These are phyloP conservation scores for Acropternis orthonyx DNA, from an alignment of 2,797 vertebrate species.

Conservation along the genomic window DNA sequence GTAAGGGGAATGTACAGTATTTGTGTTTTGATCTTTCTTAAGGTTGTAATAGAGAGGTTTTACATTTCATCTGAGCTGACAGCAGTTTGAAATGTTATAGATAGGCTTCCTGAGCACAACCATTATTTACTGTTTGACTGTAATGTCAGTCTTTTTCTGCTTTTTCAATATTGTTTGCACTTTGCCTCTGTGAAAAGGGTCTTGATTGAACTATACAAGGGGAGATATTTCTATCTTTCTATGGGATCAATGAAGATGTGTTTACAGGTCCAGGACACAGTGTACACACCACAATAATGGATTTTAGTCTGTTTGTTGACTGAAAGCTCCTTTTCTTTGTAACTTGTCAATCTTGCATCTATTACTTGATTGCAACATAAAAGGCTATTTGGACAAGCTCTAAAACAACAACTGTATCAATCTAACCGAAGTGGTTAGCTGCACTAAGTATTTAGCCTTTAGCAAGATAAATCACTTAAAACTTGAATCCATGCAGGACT, in stretches of 20 bases:
- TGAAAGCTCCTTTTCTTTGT: conserved; percentile 88
- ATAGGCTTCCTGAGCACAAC: conserved; percentile 82
- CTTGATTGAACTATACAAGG: conserved; percentile 87
- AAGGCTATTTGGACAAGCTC: conserved; percentile 80
- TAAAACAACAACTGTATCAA: conserved; percentile 79
- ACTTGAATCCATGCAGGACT: conserved; percentile 55
- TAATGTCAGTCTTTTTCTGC: conserved; percentile 84
- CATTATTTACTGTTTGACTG: conserved; percentile 91
- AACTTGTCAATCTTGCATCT: conserved; percentile 88
- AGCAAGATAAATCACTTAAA: conserved; percentile 65
- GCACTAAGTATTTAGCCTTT: conserved; percentile 67
- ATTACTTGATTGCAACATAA: conserved; percentile 82
- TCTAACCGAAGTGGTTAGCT: conserved; percentile 74
- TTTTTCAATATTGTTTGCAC: conserved; percentile 91
- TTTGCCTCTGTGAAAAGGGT: conserved; percentile 86
- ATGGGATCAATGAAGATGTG: conserved; percentile 96
- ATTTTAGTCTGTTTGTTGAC: conserved; percentile 93
- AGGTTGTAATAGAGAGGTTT: conserved; percentile 81
- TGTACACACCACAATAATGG: conserved; percentile 92
- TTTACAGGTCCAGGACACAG: conserved; percentile 87
- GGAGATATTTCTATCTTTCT: conserved; percentile 92
- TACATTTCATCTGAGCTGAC: conserved; percentile 89
- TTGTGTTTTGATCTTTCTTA: conserved; percentile 81
- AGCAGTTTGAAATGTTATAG: conserved; percentile 89
- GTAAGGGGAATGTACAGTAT: conserved; percentile 79